Conservation (phyloP, 2,113 vertebrate species). For the Rhinopomastus cyanomelas region DNA sequence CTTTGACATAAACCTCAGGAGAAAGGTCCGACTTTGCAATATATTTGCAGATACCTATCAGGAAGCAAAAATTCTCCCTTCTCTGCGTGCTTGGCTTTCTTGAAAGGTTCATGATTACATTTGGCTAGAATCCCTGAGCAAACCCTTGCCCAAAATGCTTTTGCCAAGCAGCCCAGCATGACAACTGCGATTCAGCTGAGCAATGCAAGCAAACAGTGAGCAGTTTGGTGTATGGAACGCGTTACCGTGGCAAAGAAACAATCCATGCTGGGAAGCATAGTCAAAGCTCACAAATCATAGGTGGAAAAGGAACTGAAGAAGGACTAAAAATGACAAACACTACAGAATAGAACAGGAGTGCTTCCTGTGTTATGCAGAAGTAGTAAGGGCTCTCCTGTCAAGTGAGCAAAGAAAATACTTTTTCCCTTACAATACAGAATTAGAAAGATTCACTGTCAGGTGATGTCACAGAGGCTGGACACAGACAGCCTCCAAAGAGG, state of each 20-base stretch:
- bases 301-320: not conserved
- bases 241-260: not conserved
- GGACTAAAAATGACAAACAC: not conserved
- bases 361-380: not conserved
- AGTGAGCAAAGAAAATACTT: not conserved
- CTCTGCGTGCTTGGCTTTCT: not conserved
- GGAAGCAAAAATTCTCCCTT: not conserved
- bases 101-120: constrained; percentile 13
- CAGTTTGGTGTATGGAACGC: not conserved
- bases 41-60: not conserved
- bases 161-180: not conserved
- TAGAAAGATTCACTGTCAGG: not conserved
- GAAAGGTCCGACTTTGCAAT: not conserved
- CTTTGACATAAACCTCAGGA: not conserved
- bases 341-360: not conserved
- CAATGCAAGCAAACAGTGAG: not conserved
- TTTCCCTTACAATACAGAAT: not conserved
- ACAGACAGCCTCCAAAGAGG: not conserved
- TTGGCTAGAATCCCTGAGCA: not conserved
- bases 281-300: not conserved
- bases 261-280: not conserved
- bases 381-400: not conserved
- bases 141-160: not conserved
- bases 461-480: not conserved
- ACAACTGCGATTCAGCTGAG: not conserved